Evolutionary conservation across 2,888 invertebrate genomes (phyloP), one percentile per base, ranked within the genome.

Genomic region (Mimachlamys varia): DNA sequence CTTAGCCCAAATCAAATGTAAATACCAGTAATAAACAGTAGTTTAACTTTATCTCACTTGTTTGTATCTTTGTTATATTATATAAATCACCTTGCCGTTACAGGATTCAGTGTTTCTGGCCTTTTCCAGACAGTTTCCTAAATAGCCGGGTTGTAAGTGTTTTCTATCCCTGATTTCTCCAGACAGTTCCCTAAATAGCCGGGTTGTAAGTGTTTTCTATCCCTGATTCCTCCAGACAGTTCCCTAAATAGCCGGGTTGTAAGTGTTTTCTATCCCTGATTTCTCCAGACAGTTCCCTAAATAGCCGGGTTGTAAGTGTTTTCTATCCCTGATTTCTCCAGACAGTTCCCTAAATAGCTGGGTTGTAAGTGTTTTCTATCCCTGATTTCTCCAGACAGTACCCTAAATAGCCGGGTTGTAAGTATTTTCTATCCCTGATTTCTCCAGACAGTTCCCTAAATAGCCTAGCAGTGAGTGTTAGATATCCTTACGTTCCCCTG

Each of bases 81-180:
- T n/a, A 10, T 62, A 62, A n/a, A 62, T 62, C n/a, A n/a, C 5
- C 7, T 76, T 76, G 33, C 27, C 76, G 27, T 76, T 76, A 27
- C 76, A 76, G 76, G 76, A 76, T 76, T 76, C 76, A 76, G 76
- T 76, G 27, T 76, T 76, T 76, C 76, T 76, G 76, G 76, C 76
- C 76, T 76, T 76, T 76, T 76, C 76, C 76, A 76, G 76, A 15
- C 76, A 76, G 76, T 76, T 76, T 33, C 76, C 76, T 33, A 76
- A 76, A 33, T 76, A 76, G 17, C 22, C 13, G 76, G 76, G 76
- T 76, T 22, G 76, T 76, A 76, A 76, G 76, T 76, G 76, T 27
- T 76, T 5, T 76, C 76, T 76, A 22, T 33, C 76, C 76, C 76
- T 22, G 33, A 27, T 12, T 76, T 76, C 33, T 76, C 44, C 44